Base-by-base conservation (phyloP, 2,113 vertebrate genomes). In the Saguinus imperator region DNA sequence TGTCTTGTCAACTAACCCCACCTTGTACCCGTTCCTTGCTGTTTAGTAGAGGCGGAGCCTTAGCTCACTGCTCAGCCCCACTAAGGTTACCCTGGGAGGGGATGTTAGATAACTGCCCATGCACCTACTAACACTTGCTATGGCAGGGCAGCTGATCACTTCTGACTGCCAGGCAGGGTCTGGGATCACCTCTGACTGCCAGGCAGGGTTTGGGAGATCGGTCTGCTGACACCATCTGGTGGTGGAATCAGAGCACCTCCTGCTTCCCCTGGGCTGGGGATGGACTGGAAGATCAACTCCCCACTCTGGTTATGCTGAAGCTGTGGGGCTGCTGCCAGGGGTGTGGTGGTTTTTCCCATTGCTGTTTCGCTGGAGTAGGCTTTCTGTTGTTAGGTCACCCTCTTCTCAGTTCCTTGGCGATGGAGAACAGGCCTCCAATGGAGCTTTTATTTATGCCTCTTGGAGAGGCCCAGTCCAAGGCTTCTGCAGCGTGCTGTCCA, bases 401-500 rank as follows among this genome's bases (percentile, higher is more conserved):
- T 23, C 29, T 43, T 20, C 43, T 18, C 2, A 1, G 29, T 25
- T n/a, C 27, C 35, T n/a, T 2, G 25, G 57, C 43, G 0, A 3
- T 6, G 79, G 58, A 10, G 21, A 50, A 40, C 16, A 52, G 29
- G 0, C 86, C 72, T 29, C 50, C 35, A 8, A 45, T n/a, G 55
- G 77, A 64, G 76, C 9, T 68, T 23, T 12, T 43, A n/a, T n/a
- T 6, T 1, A 4, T n/a, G 23, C 37, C 37, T 48, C 4, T 40
- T 7, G 45, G 75, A 29, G 18, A 10, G 1, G 21, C 21, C 8
- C 21, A 10, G 0, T 8, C 10, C n/a, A 52, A 89, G 58, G 37
- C 32, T 20, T 86, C 52, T 23, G 3, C 16, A 25, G 18, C 8
- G 4, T 12, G 70, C 48, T n/a, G 11, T 55, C 89, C 23, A 2